Percentiles rank a stretch among this genome's conserved stretches.
phyloP scores from a whole-genome alignment of 53 echinoderm and acorn worm genomes.

The Actinopyga echinites region DNA sequence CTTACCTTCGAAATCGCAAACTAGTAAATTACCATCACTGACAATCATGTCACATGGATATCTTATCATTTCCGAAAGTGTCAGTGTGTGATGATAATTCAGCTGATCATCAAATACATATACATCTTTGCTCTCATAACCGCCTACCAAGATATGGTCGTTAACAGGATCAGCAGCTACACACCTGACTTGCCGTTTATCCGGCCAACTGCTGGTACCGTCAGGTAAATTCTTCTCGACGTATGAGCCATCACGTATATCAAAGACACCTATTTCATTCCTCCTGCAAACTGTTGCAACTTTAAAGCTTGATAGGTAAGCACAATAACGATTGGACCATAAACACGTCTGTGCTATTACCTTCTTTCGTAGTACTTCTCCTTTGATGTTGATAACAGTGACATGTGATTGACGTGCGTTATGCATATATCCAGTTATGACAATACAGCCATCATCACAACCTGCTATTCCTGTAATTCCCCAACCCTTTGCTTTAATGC shows the following conservation, averaged over 20 bases:
- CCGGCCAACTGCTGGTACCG: not conserved
- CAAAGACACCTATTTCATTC: conserved; percentile 8
- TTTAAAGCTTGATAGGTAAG: not conserved
- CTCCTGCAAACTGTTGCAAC: not conserved
- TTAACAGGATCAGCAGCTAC: not conserved
- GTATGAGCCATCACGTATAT: not conserved
- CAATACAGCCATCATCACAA: not conserved
- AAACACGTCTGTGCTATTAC: not conserved
- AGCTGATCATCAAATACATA: conserved; percentile 8
- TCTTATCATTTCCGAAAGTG: not conserved
- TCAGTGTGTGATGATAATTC: not conserved
- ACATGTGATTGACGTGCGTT: not conserved
- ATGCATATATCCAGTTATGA: not conserved
- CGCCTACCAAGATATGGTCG: not conserved
- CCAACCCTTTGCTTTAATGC: not conserved
- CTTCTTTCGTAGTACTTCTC: not conserved
- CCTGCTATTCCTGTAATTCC: not conserved
- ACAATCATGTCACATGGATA: not conserved
- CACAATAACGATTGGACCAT: not conserved
- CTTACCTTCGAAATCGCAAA: not conserved
- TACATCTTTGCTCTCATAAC: not conserved
- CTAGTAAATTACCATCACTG: not conserved
- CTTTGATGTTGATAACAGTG: not conserved
- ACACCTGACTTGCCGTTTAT: not conserved
- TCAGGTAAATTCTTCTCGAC: not conserved